Evolutionary conservation across 2,797 vertebrate genomes (phyloP).

Genomic region (Cuniculus paca): DNA sequence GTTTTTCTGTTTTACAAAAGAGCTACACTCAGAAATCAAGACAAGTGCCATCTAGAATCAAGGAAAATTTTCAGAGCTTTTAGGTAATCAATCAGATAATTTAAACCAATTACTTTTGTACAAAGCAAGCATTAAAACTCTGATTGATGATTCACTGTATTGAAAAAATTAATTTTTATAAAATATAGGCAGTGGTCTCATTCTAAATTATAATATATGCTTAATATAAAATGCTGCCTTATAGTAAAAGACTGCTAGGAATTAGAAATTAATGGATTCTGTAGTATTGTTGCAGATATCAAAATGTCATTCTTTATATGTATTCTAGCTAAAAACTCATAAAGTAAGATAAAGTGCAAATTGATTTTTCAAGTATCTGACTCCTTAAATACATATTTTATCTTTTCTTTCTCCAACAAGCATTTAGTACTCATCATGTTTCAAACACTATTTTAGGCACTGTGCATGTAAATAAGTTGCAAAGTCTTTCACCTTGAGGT

Average conservation of each 20-base stretch:
- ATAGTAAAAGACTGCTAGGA: not conserved
- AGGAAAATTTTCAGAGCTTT: not conserved
- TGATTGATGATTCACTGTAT: not conserved
- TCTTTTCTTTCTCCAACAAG: not conserved
- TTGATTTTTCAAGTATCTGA: not conserved
- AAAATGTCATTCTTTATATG: not conserved
- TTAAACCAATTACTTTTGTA: not conserved
- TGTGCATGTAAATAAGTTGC: not conserved
- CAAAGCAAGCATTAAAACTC: slow-evolving; percentile 46
- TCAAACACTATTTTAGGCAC: not conserved
- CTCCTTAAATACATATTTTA: not conserved
- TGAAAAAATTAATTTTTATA: not conserved
- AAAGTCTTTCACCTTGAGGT: not conserved
- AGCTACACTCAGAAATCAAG: not conserved
- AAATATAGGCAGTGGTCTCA: not conserved
- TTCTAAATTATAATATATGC: not conserved
- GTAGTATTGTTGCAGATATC: not conserved
- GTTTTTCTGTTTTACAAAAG: not conserved
- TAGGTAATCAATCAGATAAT: not conserved
- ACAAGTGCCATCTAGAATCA: not conserved
- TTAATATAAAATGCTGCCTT: slow-evolving; percentile 7
- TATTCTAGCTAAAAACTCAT: slow-evolving; percentile 31
- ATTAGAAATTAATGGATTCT: not conserved
- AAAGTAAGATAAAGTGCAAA: not conserved
- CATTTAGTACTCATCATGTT: not conserved